Evolutionary conservation across 2,113 vertebrate genomes (phyloP).

Genomic region (Synodontis membranacea): DNA sequence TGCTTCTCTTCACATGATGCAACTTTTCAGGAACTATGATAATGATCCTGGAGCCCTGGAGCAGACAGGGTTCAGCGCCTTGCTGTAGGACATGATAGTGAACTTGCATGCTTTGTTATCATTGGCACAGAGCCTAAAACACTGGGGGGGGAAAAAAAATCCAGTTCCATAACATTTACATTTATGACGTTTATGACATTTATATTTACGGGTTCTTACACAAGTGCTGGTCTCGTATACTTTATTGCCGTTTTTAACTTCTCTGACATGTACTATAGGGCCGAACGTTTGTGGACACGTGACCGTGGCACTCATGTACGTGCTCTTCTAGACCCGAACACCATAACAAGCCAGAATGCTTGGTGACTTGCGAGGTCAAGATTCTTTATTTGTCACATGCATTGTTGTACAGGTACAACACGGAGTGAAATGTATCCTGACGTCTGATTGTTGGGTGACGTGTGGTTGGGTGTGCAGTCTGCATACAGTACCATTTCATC

Average conservation of each 20-base stretch:
- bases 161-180: not conserved
- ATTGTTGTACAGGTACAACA: no score
- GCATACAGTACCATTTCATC: no score
- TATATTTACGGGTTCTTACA: not conserved
- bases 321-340: not conserved
- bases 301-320: not conserved
- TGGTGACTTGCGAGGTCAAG: no score
- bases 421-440: no score
- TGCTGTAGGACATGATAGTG: not conserved
- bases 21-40: not conserved
- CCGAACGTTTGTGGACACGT: not conserved
- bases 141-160: not conserved
- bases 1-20: no score
- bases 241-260: not conserved
- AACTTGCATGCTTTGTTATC: not conserved
- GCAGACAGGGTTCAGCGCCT: not conserved
- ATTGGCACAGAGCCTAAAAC: not conserved
- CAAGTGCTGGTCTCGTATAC: not conserved
- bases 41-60: not conserved
- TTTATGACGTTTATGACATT: no score
- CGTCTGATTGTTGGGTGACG: no score
- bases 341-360: no score
- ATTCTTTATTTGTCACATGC: no score
- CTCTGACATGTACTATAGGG: not conserved
- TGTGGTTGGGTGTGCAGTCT: no score